Conservation (phyloP, 2,888 invertebrate genomes). For the Anorthoa munda region DNA sequence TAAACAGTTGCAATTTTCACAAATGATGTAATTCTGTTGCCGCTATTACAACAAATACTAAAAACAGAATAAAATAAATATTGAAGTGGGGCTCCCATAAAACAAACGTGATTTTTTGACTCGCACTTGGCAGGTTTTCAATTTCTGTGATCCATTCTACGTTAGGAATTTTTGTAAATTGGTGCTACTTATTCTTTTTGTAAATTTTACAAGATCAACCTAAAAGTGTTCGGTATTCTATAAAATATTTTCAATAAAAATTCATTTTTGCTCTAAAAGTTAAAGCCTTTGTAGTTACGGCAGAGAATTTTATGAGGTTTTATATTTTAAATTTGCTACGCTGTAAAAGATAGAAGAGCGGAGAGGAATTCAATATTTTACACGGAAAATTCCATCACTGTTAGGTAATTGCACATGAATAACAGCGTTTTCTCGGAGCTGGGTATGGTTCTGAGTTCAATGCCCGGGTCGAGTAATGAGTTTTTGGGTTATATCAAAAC, state of each 20-base stretch:
- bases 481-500: neutral
- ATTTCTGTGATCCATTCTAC: no score
- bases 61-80: no score
- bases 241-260: constrained; percentile 18
- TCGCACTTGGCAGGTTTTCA: no score
- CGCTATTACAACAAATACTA: no score
- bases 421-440: neutral
- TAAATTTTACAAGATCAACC: neutral
- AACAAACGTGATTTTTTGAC: no score
- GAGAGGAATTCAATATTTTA: neutral
- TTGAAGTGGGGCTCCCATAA: no score
- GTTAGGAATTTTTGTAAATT: neutral
- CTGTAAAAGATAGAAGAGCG: neutral
- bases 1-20: no score
- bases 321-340: neutral
- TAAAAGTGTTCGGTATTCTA: constrained; percentile 1
- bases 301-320: neutral
- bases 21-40: no score
- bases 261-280: neutral
- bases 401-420: no score
- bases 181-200: no score
- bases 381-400: no score
- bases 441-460: neutral
- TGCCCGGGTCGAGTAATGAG: neutral
- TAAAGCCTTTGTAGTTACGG: neutral